phyloP scores from a whole-genome alignment of 2,888 invertebrate species.

The Thymelicus sylvestris region DNA sequence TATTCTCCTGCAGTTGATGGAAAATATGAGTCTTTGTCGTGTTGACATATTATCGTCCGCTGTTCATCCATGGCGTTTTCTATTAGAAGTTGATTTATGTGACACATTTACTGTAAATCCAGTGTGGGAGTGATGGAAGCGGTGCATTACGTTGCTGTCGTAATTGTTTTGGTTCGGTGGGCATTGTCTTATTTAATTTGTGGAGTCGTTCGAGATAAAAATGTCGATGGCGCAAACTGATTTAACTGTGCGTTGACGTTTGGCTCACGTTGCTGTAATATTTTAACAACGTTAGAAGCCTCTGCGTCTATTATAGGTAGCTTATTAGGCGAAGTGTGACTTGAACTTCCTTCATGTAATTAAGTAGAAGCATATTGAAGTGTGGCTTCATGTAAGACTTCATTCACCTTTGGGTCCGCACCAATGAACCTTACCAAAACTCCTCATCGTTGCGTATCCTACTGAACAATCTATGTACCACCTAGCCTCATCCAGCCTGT shows the following conservation, averaged over 20 bases:
- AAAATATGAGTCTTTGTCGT: conserved; percentile 12
- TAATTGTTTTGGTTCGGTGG: not conserved
- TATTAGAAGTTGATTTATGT: conserved; percentile 27
- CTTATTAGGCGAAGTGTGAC: too few relatives aligned
- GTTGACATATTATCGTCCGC: conserved; percentile 21
- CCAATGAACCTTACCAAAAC: too few relatives aligned
- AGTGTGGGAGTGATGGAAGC: conserved; percentile 24
- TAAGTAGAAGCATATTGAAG: too few relatives aligned
- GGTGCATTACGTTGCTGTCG: not conserved
- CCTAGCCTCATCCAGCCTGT: too few relatives aligned
- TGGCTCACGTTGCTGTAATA: not conserved
- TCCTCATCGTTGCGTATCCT: too few relatives aligned
- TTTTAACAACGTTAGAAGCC: too few relatives aligned
- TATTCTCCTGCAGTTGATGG: not conserved
- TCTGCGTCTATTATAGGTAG: too few relatives aligned
- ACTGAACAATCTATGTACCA: too few relatives aligned
- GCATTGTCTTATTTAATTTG: not conserved
- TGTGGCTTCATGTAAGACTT: too few relatives aligned
- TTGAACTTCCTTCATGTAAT: too few relatives aligned
- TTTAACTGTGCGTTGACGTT: not conserved
- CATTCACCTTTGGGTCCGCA: too few relatives aligned
- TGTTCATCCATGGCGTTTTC: conserved; percentile 17
- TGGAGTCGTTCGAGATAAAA: not conserved
- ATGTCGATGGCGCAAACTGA: not conserved
- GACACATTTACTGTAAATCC: conserved; percentile 20